Conservation (phyloP, 2,888 invertebrate species). For the Anticlea derivata region DNA sequence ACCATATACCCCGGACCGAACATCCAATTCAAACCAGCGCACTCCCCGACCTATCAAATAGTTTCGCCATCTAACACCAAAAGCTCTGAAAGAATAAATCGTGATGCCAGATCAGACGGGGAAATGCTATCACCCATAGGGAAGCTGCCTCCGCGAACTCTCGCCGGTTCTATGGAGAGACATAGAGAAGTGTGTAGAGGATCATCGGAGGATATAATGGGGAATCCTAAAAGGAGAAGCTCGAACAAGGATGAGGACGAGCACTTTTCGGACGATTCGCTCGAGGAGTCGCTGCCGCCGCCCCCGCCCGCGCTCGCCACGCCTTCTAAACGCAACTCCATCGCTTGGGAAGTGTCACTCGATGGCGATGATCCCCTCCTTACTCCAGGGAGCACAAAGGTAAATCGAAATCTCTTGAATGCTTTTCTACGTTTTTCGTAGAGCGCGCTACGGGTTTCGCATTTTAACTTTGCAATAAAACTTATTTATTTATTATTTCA, state of each 20-base stretch:
- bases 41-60: slow-evolving; percentile 74
- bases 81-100: slow-evolving; percentile 63
- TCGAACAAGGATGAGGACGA: slow-evolving; percentile 72
- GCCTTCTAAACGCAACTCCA: slow-evolving; percentile 90
- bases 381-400: slow-evolving; percentile 88
- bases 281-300: slow-evolving; percentile 90
- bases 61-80: slow-evolving; percentile 72
- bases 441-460: not conserved
- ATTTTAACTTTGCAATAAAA: not conserved
- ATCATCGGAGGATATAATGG: slow-evolving; percentile 76
- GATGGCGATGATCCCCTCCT: slow-evolving; percentile 88
- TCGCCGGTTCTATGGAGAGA: slow-evolving; percentile 88
- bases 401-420: slow-evolving; percentile 41
- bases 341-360: slow-evolving; percentile 94
- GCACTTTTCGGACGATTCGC: slow-evolving; percentile 92
- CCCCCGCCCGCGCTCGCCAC: slow-evolving; percentile 82
- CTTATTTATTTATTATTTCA: slow-evolving; percentile 28
- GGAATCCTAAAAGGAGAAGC: slow-evolving; percentile 62
- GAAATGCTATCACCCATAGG: slow-evolving; percentile 74
- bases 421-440: not conserved
- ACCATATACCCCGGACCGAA: slow-evolving; percentile 86
- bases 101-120: slow-evolving; percentile 71
- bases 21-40: slow-evolving; percentile 65
- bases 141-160: slow-evolving; percentile 87
- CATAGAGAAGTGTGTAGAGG: slow-evolving; percentile 91